Evolutionary conservation across 2,797 vertebrate genomes (phyloP).

Genomic region (Onychomys torridus): DNA sequence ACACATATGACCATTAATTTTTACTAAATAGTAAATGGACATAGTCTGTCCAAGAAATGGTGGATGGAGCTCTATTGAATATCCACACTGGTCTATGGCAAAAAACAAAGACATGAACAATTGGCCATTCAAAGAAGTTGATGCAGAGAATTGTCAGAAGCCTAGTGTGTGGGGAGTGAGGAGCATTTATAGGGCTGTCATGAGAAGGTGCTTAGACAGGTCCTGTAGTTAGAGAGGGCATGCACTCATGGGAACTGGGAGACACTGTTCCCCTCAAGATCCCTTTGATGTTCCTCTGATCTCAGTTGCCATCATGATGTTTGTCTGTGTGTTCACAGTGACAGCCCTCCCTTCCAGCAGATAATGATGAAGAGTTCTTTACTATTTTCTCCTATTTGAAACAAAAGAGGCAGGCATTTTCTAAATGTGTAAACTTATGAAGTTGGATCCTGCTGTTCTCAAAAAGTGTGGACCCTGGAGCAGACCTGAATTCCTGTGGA

Average conservation of each 20-base stretch:
- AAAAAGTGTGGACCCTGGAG: rapidly evolving
- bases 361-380: neutral
- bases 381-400: neutral
- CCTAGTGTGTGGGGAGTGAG: too few relatives aligned
- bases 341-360: neutral
- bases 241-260: rapidly evolving
- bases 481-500: too few relatives aligned
- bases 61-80: neutral
- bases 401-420: neutral
- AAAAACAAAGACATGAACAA: rapidly evolving
- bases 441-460: rapidly evolving
- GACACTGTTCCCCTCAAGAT: rapidly evolving
- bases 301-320: too few relatives aligned
- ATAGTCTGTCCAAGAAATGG: neutral
- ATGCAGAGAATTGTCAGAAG: too few relatives aligned
- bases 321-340: rapidly evolving
- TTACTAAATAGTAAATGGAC: neutral
- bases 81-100: too few relatives aligned
- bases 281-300: neutral
- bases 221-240: rapidly evolving
- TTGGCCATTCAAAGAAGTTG: rapidly evolving
- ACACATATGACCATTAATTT: neutral
- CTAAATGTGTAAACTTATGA: too few relatives aligned
- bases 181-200: too few relatives aligned
- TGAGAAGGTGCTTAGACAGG: neutral